These are phyloP conservation scores for Drosophila yakuba DNA, from an alignment of 1,140 invertebrate species.

Conservation along the genomic window DNA sequence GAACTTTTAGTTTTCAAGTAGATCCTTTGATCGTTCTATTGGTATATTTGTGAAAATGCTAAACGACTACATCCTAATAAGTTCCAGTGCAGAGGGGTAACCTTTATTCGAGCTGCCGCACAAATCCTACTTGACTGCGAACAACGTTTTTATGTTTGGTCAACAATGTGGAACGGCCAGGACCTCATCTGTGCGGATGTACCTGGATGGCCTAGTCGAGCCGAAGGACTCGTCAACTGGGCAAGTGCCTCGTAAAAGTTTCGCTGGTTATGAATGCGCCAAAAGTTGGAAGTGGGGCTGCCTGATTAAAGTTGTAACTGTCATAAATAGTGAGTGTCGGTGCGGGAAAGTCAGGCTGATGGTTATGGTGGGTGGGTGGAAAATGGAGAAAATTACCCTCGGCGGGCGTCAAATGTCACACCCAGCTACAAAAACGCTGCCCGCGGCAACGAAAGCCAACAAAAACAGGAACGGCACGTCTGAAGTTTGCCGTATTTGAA, in stretches of 20 bases:
- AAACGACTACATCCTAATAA: no score
- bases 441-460: slow-evolving; percentile 43
- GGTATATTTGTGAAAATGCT: no score
- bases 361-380: not conserved
- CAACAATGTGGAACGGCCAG: slow-evolving; percentile 63
- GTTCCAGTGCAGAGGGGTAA: not conserved
- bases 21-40: no score
- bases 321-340: slow-evolving; percentile 40
- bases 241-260: slow-evolving; percentile 64
- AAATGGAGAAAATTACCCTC: slow-evolving; percentile 26
- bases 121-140: slow-evolving; percentile 7
- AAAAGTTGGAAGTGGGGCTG: not conserved
- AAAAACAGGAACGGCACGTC: slow-evolving; percentile 24
- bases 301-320: slow-evolving; percentile 62
- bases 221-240: slow-evolving; percentile 37
- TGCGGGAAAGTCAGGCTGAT: not conserved
- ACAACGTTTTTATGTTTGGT: slow-evolving; percentile 63
- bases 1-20: no score
- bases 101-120: not conserved
- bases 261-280: slow-evolving; percentile 17
- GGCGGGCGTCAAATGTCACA: slow-evolving; percentile 57
- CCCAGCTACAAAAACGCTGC: slow-evolving; percentile 51
- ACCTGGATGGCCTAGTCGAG: slow-evolving; percentile 5
- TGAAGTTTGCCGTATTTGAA: slow-evolving; percentile 59
- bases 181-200: slow-evolving; percentile 1